Evolutionary conservation across 2,113 vertebrate genomes (phyloP).

Genomic region (Clinocottus analis): DNA sequence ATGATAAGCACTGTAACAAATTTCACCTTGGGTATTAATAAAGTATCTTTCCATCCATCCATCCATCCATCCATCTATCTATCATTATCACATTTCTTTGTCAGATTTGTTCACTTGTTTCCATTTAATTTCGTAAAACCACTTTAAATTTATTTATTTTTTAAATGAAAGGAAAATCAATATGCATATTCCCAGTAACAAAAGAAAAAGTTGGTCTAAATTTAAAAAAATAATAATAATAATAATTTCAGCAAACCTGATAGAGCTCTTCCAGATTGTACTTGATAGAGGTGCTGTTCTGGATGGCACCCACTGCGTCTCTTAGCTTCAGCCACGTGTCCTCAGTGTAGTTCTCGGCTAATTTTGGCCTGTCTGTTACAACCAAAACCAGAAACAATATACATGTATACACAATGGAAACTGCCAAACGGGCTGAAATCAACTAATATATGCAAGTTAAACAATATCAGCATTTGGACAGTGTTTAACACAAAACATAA

Average conservation of each 20-base stretch:
- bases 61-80: too few species aligned
- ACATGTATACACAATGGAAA: background rate
- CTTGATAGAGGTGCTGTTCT: slow-evolving; percentile 98
- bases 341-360: slow-evolving; percentile 98
- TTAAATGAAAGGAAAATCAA: background rate
- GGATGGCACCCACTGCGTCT: slow-evolving; percentile 96
- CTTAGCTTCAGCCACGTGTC: slow-evolving; percentile 99
- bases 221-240: background rate
- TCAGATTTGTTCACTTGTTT: background rate
- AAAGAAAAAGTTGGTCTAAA: background rate
- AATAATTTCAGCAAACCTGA: slow-evolving; percentile 85
- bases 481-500: background rate
- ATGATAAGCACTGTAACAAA: background rate
- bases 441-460: background rate
- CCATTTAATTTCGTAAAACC: background rate
- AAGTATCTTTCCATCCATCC: too few species aligned
- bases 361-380: slow-evolving; percentile 93
- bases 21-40: too few species aligned
- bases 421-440: background rate
- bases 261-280: slow-evolving; percentile 99
- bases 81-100: background rate
- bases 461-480: background rate
- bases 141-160: too few species aligned
- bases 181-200: background rate
- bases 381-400: slow-evolving; percentile 6